Evolutionary conservation across 2,888 invertebrate species (phyloP), one percentile per base, ranked within the genome.

Genomic region (Timema cristinae): DNA sequence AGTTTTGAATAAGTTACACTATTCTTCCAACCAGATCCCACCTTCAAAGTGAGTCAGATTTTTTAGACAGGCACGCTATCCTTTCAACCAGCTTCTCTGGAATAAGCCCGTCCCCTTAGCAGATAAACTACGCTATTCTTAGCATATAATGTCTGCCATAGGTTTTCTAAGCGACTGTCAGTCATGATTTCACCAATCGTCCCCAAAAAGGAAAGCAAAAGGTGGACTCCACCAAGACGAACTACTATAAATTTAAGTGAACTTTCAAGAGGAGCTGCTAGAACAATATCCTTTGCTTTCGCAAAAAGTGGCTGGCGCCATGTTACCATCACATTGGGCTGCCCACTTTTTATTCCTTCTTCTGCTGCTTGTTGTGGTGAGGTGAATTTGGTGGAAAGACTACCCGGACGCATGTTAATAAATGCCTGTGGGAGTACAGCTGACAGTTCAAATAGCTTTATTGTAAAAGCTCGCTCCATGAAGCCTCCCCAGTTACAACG

Each of bases 361-460:
- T 63, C 63, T 63, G 63, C 16, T 7, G 63, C 63, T 63, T 63
- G 63, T 63, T 47, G 63, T 63, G 16, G 6, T 63, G 63, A 63
- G 7, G 16, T 15, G 32, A 32, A 32, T 32, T 2, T 32, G 32
- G 32, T 63, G 13, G 63, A 63, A 63, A 13, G 63, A 63, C 48
- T 63, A 11, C 63, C 16, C 48, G 16, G 63, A 63, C 2, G 16
- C 63, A 63, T 63, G 48, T 63, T 63, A 63, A 16, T 32, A 63
- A 63, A 63, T 63, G 0, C 32, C 63, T 47, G 48, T 63, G 63
- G 63, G 11, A 63, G 0, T 10, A 63, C 16, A 63, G 63, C 63
- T 63, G 63, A 16, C 2, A 15, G 7, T 15, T 63, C 63, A 63
- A 63, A 63, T 15, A 47, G 10, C 48, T 63, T 48, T 9, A 6